phyloP scores from a whole-genome alignment of 2,113 vertebrate genomes.

The Microtus richardsoni region DNA sequence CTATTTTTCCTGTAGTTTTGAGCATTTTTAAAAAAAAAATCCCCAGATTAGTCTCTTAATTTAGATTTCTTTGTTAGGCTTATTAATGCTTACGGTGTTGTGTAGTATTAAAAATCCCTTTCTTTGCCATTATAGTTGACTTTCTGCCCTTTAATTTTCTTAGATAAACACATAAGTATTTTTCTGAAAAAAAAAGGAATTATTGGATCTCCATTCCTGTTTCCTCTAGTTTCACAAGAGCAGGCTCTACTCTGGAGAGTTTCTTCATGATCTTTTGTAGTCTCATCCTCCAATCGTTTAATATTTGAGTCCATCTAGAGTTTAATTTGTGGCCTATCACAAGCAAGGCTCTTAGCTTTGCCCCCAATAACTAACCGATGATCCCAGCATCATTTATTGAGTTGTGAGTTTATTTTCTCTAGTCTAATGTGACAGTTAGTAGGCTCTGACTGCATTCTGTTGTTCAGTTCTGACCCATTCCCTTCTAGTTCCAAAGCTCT shows the following conservation, averaged over 20 bases:
- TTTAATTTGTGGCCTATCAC: conserved; percentile 2
- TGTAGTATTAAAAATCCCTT: neutral
- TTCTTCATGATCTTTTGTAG: conserved; percentile 1
- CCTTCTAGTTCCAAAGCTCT: neutral
- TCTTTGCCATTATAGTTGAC: neutral
- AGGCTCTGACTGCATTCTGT: neutral
- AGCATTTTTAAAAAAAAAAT: neutral
- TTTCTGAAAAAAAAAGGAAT: neutral
- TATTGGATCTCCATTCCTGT: neutral
- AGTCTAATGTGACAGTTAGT: neutral
- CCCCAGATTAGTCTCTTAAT: neutral
- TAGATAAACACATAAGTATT: neutral
- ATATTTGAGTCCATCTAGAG: neutral
- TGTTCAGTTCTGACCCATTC: neutral
- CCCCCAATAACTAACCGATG: neutral
- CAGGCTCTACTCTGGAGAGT: neutral
- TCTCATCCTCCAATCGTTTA: conserved; percentile 33
- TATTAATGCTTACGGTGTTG: neutral
- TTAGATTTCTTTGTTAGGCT: neutral
- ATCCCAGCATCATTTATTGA: neutral
- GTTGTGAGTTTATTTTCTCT: neutral
- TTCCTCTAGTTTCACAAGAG: conserved; percentile 3
- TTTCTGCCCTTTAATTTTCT: conserved; percentile 3
- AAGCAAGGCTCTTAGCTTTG: neutral
- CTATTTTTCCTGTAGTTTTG: neutral